Percentiles rank a stretch among this genome's conserved stretches.
phyloP scores from a whole-genome alignment of 2,113 vertebrate species.

The Xenopus borealis region DNA sequence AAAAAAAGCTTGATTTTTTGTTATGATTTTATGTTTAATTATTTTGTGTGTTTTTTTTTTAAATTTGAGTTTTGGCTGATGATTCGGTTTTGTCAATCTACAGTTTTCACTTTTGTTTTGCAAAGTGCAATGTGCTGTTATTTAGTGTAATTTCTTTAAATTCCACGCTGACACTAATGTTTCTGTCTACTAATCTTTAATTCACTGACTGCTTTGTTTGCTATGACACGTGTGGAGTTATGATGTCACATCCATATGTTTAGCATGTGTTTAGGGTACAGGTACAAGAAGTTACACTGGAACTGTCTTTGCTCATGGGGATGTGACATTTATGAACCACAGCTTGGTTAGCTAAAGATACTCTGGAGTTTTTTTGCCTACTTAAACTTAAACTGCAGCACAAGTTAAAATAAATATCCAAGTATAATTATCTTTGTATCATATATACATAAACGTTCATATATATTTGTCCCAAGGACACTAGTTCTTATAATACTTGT shows the following conservation, averaged over 20 bases:
- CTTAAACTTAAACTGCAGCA: conserved; percentile 53
- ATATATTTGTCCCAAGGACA: too few relatives aligned
- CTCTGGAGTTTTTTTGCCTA: conserved; percentile 76
- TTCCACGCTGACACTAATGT: conserved; percentile 51
- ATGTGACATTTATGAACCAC: conserved; percentile 73
- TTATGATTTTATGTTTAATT: conserved; percentile 52
- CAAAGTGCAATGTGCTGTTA: conserved; percentile 61
- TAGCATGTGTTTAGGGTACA: conserved; percentile 57
- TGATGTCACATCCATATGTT: conserved; percentile 71
- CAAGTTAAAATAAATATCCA: conserved; percentile 53
- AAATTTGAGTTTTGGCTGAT: conserved; percentile 58
- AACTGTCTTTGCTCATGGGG: conserved; percentile 64
- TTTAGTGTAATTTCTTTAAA: conserved; percentile 57
- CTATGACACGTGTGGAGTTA: conserved; percentile 54
- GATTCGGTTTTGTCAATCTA: conserved; percentile 54
- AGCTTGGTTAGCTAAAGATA: conserved; percentile 85
- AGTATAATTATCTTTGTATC: too few relatives aligned
- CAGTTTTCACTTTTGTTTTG: conserved; percentile 62
- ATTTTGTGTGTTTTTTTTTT: conserved; percentile 30
- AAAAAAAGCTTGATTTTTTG: conserved; percentile 56
- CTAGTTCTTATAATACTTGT: too few relatives aligned
- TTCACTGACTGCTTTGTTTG: conserved; percentile 59
- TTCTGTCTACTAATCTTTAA: conserved; percentile 58
- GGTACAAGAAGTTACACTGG: conserved; percentile 54
- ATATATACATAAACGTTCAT: background rate